phyloP scores from a whole-genome alignment of 2,113 vertebrate species.

The Atractosteus spatula region DNA sequence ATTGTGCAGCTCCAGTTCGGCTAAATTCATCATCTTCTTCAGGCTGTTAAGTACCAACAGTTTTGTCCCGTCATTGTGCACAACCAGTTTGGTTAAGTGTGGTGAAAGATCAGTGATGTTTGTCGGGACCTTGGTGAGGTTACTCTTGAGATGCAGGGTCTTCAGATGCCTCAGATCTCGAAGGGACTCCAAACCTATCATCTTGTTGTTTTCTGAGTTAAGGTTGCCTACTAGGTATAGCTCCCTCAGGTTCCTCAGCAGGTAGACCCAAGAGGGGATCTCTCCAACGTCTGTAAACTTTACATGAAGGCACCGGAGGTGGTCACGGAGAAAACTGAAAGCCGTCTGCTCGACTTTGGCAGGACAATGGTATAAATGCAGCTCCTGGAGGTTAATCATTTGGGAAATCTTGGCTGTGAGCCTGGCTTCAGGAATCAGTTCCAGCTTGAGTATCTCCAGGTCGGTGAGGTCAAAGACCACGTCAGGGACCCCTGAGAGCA shows the following conservation, averaged over 20 bases:
- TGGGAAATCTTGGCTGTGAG: slow-evolving; percentile 96
- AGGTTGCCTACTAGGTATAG: slow-evolving; percentile 91
- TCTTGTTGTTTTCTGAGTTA: slow-evolving; percentile 98
- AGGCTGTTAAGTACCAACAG: slow-evolving; percentile 93
- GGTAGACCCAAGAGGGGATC: slow-evolving; percentile 94
- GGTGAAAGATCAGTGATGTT: slow-evolving; percentile 96
- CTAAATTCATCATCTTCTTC: slow-evolving; percentile 97
- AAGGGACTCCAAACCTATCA: slow-evolving; percentile 95
- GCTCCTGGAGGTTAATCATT: slow-evolving; percentile 92
- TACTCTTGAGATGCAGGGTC: slow-evolving; percentile 92
- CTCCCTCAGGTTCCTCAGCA: slow-evolving; percentile 89
- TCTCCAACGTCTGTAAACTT: slow-evolving; percentile 97
- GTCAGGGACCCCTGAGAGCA: slow-evolving; percentile 91
- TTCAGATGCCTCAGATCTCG: slow-evolving; percentile 91
- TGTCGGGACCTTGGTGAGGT: slow-evolving; percentile 95
- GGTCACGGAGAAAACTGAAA: slow-evolving; percentile 94
- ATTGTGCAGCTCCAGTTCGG: slow-evolving; percentile 89
- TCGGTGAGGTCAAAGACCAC: slow-evolving; percentile 93
- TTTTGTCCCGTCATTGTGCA: slow-evolving; percentile 96
- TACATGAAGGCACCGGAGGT: slow-evolving; percentile 95
- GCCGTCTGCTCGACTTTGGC: slow-evolving; percentile 95
- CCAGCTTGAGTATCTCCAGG: slow-evolving; percentile 89
- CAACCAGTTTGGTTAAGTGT: slow-evolving; percentile 87
- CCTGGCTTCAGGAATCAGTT: slow-evolving; percentile 92
- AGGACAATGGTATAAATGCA: slow-evolving; percentile 95